Percentiles rank a stretch among this genome's conserved stretches.
Evolutionary conservation across 2,888 invertebrate species (phyloP).

Genomic region (Caenorhabditis auriculariae): DNA sequence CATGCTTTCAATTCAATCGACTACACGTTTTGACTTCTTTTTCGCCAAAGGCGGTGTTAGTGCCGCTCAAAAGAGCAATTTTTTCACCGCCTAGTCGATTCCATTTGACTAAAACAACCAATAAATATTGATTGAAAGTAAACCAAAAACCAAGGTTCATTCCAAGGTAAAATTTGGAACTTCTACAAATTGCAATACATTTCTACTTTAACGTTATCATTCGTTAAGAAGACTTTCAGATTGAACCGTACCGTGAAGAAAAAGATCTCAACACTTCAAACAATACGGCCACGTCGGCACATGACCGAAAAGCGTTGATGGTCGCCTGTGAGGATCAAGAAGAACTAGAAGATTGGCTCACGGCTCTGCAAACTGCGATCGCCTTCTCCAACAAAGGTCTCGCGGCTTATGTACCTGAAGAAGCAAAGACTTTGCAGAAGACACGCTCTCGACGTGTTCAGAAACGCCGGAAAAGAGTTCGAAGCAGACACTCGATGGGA

Average conservation of each 20-base stretch:
- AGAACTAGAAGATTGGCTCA: conserved; percentile 36
- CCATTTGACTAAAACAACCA: too few species aligned
- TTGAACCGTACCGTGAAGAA: conserved; percentile 17
- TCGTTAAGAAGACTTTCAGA: conserved; percentile 2
- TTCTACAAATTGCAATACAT: too few species aligned
- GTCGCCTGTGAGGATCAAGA: conserved; percentile 30
- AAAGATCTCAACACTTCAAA: too few species aligned
- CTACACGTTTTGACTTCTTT: too few species aligned
- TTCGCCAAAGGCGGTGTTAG: too few species aligned
- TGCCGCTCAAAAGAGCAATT: too few species aligned
- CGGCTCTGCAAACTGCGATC: conserved; percentile 35
- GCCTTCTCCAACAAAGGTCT: conserved; percentile 37
- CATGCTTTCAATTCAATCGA: too few species aligned
- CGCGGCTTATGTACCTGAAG: not conserved
- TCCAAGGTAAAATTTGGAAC: too few species aligned
- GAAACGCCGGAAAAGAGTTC: conserved; percentile 16
- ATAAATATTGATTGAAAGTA: too few species aligned
- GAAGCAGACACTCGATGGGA: conserved; percentile 11
- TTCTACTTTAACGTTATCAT: not conserved
- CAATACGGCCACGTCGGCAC: too few species aligned
- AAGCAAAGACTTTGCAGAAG: conserved; percentile 25
- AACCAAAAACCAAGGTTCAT: too few species aligned
- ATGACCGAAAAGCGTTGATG: conserved; percentile 27
- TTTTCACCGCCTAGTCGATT: too few species aligned
- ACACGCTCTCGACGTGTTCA: conserved; percentile 34